Percentiles rank a stretch among this genome's conserved stretches.
These are phyloP conservation scores for Phoxinus phoxinus DNA, from an alignment of 2,113 vertebrate species.

Conservation along the genomic window DNA sequence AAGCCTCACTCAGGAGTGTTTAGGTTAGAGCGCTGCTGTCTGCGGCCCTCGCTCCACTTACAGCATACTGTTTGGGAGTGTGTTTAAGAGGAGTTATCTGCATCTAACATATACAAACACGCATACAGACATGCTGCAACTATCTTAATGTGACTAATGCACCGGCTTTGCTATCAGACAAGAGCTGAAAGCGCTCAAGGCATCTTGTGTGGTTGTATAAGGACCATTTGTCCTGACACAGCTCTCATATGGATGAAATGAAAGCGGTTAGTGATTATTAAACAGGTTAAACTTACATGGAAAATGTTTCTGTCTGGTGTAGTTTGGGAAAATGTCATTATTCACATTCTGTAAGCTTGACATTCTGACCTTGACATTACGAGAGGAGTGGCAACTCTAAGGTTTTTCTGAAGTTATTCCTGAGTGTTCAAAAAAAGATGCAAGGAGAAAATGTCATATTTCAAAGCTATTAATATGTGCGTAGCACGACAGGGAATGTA, in stretches of 20 bases:
- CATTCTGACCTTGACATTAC: constrained; percentile 20
- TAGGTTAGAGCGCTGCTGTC: constrained; percentile 60
- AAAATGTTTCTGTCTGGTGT: not conserved
- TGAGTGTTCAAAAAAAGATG: constrained; percentile 38
- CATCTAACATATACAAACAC: constrained; percentile 35
- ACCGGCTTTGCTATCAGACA: not conserved
- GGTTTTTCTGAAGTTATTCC: constrained; percentile 38
- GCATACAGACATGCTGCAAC: constrained; percentile 27
- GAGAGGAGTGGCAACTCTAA: constrained; percentile 2
- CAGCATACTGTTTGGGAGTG: constrained; percentile 39
- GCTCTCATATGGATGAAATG: not conserved
- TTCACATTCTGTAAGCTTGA: not conserved
- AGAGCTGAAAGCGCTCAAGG: not conserved
- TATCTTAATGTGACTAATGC: constrained; percentile 18
- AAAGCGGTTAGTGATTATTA: not conserved
- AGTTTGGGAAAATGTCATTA: constrained; percentile 13
- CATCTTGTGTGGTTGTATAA: constrained; percentile 18
- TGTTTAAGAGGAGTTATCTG: constrained; percentile 35
- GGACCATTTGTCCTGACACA: not conserved
- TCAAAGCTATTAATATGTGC: constrained; percentile 71
- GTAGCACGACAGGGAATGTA: constrained; percentile 49
- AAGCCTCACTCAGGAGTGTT: constrained; percentile 71
- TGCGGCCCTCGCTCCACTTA: constrained; percentile 37
- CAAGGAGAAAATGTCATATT: constrained; percentile 68
- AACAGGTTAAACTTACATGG: not conserved